Evolutionary conservation across 2,797 vertebrate species (phyloP), one percentile per base, ranked within the genome.

Genomic region (Pipistrellus kuhlii): DNA sequence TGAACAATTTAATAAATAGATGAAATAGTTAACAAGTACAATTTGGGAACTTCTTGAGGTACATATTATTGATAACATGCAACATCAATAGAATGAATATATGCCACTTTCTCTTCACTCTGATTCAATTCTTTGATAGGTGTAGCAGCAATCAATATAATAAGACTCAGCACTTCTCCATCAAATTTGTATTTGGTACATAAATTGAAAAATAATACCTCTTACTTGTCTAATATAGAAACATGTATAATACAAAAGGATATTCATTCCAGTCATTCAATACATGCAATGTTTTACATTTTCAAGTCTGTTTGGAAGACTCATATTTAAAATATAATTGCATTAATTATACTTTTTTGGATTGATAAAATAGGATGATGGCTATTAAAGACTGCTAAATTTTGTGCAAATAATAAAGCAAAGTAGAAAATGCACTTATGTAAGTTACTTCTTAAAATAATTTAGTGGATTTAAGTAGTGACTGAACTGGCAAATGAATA

Each of bases 71-170:
- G 95, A 96, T 88, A 92, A 46, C 59, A 83, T 89, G 71, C 89
- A 86, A 57, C 85, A 90, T 92, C 97, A 88, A 94, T 94, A 94
- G 72, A 97, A 97, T 93, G 94, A 95, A 96, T 95, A 97, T 62
- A 83, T 76, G 85, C 18, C 68, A 94, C 68, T 96, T 91, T 73
- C 51, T 82, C 66, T 59, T 91, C 88, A 77, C 53, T 86, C 20
- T n/a, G 18, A 72, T 93, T 95, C 92, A 94, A 85, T 91, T 85
- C 87, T 95, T 95, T 85, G 96, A 92, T 80, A 96, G 81, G 32
- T 89, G n/a, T 75, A 82, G 14, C 48, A 80, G 92, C 8, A 0
- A 95, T 88, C 96, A 94, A 96, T 96, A 96, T 1, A 62, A 8
- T 68, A 93, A 96, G 95, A 86, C 92, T 96, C 90, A 96, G 88